phyloP scores from a whole-genome alignment of 2,113 vertebrate genomes.

The Puma concolor region DNA sequence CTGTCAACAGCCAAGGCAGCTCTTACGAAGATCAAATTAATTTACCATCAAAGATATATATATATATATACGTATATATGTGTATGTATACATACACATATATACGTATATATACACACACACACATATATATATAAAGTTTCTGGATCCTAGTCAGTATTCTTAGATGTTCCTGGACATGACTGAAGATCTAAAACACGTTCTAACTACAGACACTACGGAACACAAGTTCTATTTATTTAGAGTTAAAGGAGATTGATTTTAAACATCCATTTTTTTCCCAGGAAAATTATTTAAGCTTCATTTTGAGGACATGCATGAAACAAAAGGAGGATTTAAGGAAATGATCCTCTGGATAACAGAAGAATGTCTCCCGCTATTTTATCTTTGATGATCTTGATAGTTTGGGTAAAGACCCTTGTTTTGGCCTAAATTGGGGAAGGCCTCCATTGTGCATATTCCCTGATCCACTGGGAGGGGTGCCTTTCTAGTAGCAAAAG shows the following conservation, averaged over 20 bases:
- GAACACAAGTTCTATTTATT: slow-evolving; percentile 63
- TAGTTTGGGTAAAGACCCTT: not conserved
- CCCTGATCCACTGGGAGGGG: not conserved
- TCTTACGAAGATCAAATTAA: slow-evolving; percentile 68
- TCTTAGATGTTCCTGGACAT: slow-evolving; percentile 65
- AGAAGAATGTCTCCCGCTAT: not conserved
- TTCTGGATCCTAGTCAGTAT: slow-evolving; percentile 57
- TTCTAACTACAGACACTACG: slow-evolving; percentile 50
- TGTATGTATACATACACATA: rapidly evolving
- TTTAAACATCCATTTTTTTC: slow-evolving; percentile 35
- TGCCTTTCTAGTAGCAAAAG: not conserved
- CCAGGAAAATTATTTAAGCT: slow-evolving; percentile 9
- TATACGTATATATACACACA: too few relatives aligned
- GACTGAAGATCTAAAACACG: slow-evolving; percentile 53
- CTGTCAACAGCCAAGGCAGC: slow-evolving; percentile 60
- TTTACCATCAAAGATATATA: not conserved
- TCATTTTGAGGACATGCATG: not conserved
- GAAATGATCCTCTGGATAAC: not conserved
- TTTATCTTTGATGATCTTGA: not conserved
- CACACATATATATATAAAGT: too few relatives aligned
- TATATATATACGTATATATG: rapidly evolving
- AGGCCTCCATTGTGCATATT: too few relatives aligned
- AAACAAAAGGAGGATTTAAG: slow-evolving; percentile 17
- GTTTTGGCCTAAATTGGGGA: not conserved
- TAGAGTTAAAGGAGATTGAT: slow-evolving; percentile 58